Base-by-base conservation (phyloP, 2,797 vertebrate species). In the Limosa lapponica region DNA sequence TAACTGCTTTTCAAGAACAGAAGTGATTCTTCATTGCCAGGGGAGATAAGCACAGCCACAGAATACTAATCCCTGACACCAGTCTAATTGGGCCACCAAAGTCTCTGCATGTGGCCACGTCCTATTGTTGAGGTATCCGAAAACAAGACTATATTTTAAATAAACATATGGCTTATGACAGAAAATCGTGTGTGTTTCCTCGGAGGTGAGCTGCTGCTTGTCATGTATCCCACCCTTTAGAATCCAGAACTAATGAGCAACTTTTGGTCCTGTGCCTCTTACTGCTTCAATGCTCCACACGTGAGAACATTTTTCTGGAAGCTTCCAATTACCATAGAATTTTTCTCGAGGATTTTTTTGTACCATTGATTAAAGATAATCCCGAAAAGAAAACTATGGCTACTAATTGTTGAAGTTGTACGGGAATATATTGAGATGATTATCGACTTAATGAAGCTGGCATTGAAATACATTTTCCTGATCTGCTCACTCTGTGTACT, bases 391-490 rank as follows among this genome's bases (percentile, higher is more conserved):
- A 94, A 96, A 75, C 72, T 78, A 59, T 39, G 81, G 95, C 87
- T 94, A 92, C 92, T 97, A 96, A 97, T 96, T 96, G 89, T 90
- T 91, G 89, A 93, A 95, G 80, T 71, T 96, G 86, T 85, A 93
- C 62, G 70, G 89, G 93, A 96, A 96, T 95, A 95, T 92, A 96
- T 94, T 93, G 94, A 95, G 95, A 94, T 95, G 70, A 96, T 97
- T 97, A 95, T 96, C 87, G 19, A 91, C 87, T 94, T 94, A 95
- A 97, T 97, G 93, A 97, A 96, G 82, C 89, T 94, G 87, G 94
- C 91, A 87, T 80, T 82, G 89, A 95, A 96, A 97, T 96, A 84
- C 85, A 93, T 95, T 94, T 95, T 88, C 61, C 85, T 94, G 82
- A 95, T 96, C 95, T 86, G 73, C 91, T 93, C 88, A 82, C 51